Evolutionary conservation across 2,888 invertebrate genomes (phyloP), one percentile per base, ranked within the genome.

Genomic region (Encarsia formosa): DNA sequence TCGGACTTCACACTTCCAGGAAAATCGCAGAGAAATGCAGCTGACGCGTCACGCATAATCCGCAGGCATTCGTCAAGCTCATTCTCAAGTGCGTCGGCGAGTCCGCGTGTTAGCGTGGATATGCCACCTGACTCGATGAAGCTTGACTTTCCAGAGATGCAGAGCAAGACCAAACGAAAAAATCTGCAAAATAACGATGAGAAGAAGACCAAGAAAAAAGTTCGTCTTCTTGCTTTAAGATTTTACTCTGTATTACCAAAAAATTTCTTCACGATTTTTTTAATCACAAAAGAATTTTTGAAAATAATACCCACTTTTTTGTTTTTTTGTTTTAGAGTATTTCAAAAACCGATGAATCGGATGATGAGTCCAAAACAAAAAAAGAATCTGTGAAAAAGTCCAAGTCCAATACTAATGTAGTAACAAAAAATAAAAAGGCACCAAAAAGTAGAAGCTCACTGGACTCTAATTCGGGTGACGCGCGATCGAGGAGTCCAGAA

Each of bases 21-120:
- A 3, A 72, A 68, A 51, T 68, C 71, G 24, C 63, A 15, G 5
- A 19, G 66, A 15, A 71, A 75, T 32, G 70, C 82, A 63, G 86
- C 86, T 1, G 89, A 89, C 67, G 86, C 85, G 47, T 88, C 91
- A 1, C 82, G 88, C 64, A 89, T 91, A 51, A 85, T 91, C 63
- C 78, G 90, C 32, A 78, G 91, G 16, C 88, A 91, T 65, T 91
- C 91, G 2, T 90, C 89, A 39, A 89, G 88, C 69, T 88, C 88
- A 1, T 87, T 87, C 67, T 88, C 88, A 0, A 86, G 86, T 65
- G 80, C 81, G 2, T 82, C 85, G 13, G 81, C 73, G 1, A 85
- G 85, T 64, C 81, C 83, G 2, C 76, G 81, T 22, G 73, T 82
- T 15, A 83, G 83, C 64, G 75, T 61, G 54, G 72, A 66, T 16